Conservation (phyloP, 2,113 vertebrate species). For the Etheostoma cragini region DNA sequence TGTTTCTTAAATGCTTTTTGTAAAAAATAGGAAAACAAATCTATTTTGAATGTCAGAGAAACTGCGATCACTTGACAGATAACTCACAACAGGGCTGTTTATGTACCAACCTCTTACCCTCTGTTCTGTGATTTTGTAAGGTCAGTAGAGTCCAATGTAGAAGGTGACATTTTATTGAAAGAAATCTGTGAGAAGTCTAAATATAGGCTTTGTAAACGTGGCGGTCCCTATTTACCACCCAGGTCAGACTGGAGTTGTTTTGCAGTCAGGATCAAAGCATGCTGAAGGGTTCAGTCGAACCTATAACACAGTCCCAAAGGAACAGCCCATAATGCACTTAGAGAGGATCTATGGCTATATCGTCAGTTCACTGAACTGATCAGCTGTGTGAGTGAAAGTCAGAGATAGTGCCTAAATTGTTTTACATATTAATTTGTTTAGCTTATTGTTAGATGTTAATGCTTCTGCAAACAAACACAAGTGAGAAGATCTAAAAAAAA, state of each 20-base stretch:
- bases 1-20: conserved; percentile 71
- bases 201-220: conserved; percentile 45
- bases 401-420: conserved; percentile 66
- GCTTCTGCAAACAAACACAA: conserved; percentile 64
- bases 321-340: conserved; percentile 65
- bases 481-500: conserved; percentile 45
- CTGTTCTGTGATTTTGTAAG: conserved; percentile 50
- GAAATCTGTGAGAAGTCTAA: conserved; percentile 40
- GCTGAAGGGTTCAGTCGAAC: conserved; percentile 38
- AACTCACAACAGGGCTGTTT: conserved; percentile 68
- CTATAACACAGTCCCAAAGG: conserved; percentile 53
- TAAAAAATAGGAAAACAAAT: conserved; percentile 58
- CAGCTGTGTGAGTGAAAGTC: conserved; percentile 42
- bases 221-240: conserved; percentile 41
- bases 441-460: conserved; percentile 60
- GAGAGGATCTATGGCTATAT: conserved; percentile 44
- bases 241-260: conserved; percentile 45
- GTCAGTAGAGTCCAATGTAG: conserved; percentile 26
- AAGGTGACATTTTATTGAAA: conserved; percentile 33
- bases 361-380: conserved; percentile 42
- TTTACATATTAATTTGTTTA: conserved; percentile 55
- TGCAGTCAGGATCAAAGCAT: conserved; percentile 44
- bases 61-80: conserved; percentile 57
- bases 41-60: conserved; percentile 66
- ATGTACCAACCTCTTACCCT: conserved; percentile 50